Base-by-base conservation (phyloP, 2,888 invertebrate species). In the Melieria crassipennis region DNA sequence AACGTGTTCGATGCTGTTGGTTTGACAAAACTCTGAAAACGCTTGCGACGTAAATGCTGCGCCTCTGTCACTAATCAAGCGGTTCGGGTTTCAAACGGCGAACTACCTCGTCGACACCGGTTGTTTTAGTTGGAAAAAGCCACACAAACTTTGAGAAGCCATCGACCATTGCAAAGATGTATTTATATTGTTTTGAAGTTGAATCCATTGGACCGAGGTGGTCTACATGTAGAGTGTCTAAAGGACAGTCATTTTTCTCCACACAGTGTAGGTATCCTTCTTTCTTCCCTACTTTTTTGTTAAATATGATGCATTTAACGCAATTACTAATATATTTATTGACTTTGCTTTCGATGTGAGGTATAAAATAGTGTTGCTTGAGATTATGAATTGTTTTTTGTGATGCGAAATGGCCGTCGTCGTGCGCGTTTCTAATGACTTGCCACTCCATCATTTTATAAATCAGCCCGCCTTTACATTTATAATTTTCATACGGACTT, bases 191-290 rank as follows among this genome's bases (percentile, higher is more conserved):
- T n/a, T n/a, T n/a, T n/a, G n/a, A n/a, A n/a, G n/a, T 72, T 11
- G 69, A 46, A 42, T 73, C 70, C 72, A 75, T 71, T 2, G 68
- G 73, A 1, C 75, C 73, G 5, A 73, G 56, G 46, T 73, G 71
- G n/a, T 75, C 71, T n/a, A 69, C 30, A 48, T 75, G 73, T 10
- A 73, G 47, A 4, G 71, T 73, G n/a, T 67, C 52, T n/a, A 75
- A 82, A 4, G 83, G 84, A 2, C 57, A 47, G 1, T 74, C 77
- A 7, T 75, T 82, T 60, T 85, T 84, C 9, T 79, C 76, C 0
- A 85, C 79, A 0, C 79, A 76, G 57, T 83, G 62, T 47, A 84
- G 73, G 7, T 75, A 77, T n/a, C 84, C 84, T 73, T 83, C 80
- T 55, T 82, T 75, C 65, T 81, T 84, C 0, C 84, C 83, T 6